Conservation (phyloP, 2,113 vertebrate species). For the Corythornis madagascariensis region DNA sequence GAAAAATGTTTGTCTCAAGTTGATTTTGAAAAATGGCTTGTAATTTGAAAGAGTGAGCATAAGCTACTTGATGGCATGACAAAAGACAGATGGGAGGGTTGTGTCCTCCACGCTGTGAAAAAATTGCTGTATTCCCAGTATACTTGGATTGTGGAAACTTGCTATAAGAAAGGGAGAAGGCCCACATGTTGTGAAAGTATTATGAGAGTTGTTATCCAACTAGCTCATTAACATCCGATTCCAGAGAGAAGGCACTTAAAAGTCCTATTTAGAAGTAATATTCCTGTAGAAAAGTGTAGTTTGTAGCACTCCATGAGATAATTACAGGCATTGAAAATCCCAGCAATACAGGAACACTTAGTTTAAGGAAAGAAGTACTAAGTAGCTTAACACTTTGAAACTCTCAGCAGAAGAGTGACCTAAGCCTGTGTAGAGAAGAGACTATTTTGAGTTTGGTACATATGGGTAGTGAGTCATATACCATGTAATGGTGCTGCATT, state of each 20-base stretch:
- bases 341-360: neutral
- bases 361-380: conserved; percentile 5
- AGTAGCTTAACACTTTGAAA: neutral
- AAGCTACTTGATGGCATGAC: neutral
- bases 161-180: neutral
- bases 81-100: neutral
- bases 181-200: neutral
- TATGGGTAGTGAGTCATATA: neutral
- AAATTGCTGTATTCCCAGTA: neutral
- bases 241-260: neutral
- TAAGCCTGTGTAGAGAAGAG: neutral
- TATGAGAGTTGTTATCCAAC: neutral
- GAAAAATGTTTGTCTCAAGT: neutral
- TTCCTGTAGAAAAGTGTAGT: neutral
- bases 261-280: neutral
- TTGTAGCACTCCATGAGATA: neutral
- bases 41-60: neutral
- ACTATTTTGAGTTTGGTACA: fast-evolving
- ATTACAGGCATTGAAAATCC: neutral
- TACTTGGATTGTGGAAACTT: neutral
- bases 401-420: neutral
- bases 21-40: neutral
- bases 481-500: neutral
- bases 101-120: fast-evolving
- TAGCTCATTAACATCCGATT: neutral